A percentile compares a stretch with the other conserved stretches of the same genome.
These are phyloP conservation scores for Anguilla marmorata DNA, from an alignment of 2,797 vertebrate species.

Conservation along the genomic window DNA sequence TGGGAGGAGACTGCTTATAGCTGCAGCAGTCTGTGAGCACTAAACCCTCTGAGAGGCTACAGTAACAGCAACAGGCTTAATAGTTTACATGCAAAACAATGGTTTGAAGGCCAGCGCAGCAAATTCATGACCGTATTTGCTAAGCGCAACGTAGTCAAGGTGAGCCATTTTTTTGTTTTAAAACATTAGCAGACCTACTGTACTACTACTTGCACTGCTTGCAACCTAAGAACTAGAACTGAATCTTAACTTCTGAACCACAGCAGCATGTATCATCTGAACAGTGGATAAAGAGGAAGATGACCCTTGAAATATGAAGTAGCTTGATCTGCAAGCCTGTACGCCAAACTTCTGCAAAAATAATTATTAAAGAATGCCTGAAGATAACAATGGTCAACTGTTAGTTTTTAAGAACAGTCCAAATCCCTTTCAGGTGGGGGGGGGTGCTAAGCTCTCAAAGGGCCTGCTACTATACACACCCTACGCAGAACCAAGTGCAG, in stretches of 20 bases:
- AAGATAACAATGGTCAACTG: not conserved
- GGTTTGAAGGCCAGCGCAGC: not conserved
- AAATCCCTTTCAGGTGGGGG: not conserved
- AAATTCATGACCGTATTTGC: not conserved
- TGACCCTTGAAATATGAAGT: not conserved
- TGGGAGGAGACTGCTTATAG: not conserved
- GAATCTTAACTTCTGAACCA: not conserved
- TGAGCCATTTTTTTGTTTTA: not conserved
- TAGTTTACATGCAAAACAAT: not conserved
- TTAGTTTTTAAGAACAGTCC: not conserved
- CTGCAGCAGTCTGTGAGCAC: not conserved
- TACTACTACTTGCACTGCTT: not conserved
- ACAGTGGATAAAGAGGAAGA: not conserved
- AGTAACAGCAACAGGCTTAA: not conserved
- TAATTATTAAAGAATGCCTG: not conserved
- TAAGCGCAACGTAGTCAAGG: not conserved
- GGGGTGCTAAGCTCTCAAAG: not conserved
- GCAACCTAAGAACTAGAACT: not conserved
- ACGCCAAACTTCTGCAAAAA: not conserved
- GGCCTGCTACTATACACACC: not conserved
- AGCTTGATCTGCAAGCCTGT: not conserved
- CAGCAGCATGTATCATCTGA: not conserved
- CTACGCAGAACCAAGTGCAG: not conserved
- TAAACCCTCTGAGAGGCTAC: not conserved
- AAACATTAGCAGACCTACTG: not conserved